Evolutionary conservation across 2,797 vertebrate genomes (phyloP).

Genomic region (Novumbra hubbsi): DNA sequence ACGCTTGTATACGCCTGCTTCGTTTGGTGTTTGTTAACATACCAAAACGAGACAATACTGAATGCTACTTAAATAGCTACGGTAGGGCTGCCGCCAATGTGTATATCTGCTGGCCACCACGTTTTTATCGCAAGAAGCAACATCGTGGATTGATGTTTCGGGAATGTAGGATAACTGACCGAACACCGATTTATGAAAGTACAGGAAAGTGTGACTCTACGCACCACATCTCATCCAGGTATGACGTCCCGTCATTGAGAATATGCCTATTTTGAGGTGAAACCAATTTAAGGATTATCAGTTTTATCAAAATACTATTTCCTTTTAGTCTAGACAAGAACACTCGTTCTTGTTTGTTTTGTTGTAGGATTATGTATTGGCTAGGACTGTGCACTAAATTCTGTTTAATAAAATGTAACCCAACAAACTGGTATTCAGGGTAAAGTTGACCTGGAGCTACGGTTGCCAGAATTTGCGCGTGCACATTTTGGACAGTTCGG

Average conservation of each 20-base stretch:
- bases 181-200: background rate
- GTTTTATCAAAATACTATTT: no score
- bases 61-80: constrained; percentile 1
- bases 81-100: background rate
- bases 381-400: background rate
- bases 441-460: constrained; percentile 39
- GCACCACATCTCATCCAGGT: background rate
- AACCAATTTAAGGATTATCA: no score
- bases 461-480: background rate
- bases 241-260: background rate
- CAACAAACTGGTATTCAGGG: constrained; percentile 9
- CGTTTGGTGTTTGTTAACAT: background rate
- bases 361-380: background rate
- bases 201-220: background rate
- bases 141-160: background rate
- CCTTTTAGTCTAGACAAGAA: no score
- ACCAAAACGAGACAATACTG: constrained; percentile 18
- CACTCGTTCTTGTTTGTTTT: no score
- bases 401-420: background rate
- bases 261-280: background rate
- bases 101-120: background rate
- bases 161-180: background rate
- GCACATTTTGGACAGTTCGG: no score
- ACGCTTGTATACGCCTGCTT: background rate
- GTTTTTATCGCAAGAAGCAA: background rate